Base-by-base conservation (phyloP, 2,888 invertebrate species). In the Ochropacha duplaris region DNA sequence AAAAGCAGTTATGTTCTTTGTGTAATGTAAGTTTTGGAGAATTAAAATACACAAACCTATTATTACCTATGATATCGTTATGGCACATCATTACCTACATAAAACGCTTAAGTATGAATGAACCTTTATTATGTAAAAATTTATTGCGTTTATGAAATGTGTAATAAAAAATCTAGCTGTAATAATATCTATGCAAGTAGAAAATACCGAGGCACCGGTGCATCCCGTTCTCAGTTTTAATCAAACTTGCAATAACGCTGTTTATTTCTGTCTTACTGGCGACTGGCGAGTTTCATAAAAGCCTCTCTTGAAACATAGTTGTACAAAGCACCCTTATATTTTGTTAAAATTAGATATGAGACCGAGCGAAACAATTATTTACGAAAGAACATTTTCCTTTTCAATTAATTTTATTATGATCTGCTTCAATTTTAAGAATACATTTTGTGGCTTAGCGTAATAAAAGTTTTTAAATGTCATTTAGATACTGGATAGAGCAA, bases 161-260 rank as follows among this genome's bases (percentile, higher is more conserved):
- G 11, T 16, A 51, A 50, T 28, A 26, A 14, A 64, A 69, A 61
- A 65, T 60, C 55, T 54, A 55, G 55, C 52, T 55, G 66, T 66
- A 71, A 74, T 72, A 69, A 72, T 77, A 83, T 73, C 76, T 69
- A 70, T 74, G 65, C 65, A 64, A 69, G 61, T 62, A 66, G 68
- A 69, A 72, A 76, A 74, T 69, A 73, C 44, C 19, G 44, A 44
- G 44, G 69, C 69, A 72, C 59, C 39, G 64, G 67, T 65, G 71
- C 74, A 64, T 69, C 71, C 62, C 61, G 57, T 31, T 69, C 70
- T 56, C 65, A 65, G 31, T 66, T 85, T 86, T 82, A 84, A 83
- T 87, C 78, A 84, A 84, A 84, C 69, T 77, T 74, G 79, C 79
- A 81, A 81, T 80, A 81, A 78, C 69, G 66, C 69, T 62, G 67